Evolutionary conservation across 2,797 vertebrate species (phyloP), one percentile per base, ranked within the genome.

Genomic region (Notolepis coatsorum): DNA sequence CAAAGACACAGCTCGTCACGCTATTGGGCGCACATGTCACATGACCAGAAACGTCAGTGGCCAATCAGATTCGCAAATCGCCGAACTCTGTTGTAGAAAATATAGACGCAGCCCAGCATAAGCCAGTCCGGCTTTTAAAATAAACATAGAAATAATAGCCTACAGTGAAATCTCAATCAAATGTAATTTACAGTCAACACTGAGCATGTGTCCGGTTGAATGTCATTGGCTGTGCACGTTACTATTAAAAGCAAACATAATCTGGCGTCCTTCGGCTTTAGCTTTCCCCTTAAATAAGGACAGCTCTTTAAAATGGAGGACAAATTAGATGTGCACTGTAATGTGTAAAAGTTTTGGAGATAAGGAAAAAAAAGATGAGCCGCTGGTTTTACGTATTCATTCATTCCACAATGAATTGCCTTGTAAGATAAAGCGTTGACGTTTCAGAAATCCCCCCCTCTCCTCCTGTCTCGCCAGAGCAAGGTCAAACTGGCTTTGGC

Each of bases 261-360:
- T 38, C 7, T 3, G 35, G 5, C 24, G 15, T n/a, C 24, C 2
- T 18, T 7, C 13, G 7, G 18, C 37, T 47, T 58, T 5, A 27
- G 37, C 43, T n/a, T 37, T 3, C 41, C 13, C 12, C 4, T 7
- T 39, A 33, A 23, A 38, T 6, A 37, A 55, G 43, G 15, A 7
- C 8, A 45, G 33, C 33, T 39, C 42, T 71, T 56, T 39, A 23
- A 72, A 72, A 61, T 49, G 46, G 23, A 21, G 18, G 45, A 51
- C 24, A 62, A 67, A 62, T 52, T 51, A 46, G 23, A 57, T n/a
- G 15, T 53, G 38, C 23, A 7, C 15, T 30, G 41, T n/a, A 48
- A 25, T 45, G 23, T 31, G 27, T 42, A 45, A 56, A 60, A 38
- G 48, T 18, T 46, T 52, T 39, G 49, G 35, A 7, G 25, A 28